Evolutionary conservation across 2,888 invertebrate species (phyloP).

Genomic region (Xanthostigma xanthostigma): DNA sequence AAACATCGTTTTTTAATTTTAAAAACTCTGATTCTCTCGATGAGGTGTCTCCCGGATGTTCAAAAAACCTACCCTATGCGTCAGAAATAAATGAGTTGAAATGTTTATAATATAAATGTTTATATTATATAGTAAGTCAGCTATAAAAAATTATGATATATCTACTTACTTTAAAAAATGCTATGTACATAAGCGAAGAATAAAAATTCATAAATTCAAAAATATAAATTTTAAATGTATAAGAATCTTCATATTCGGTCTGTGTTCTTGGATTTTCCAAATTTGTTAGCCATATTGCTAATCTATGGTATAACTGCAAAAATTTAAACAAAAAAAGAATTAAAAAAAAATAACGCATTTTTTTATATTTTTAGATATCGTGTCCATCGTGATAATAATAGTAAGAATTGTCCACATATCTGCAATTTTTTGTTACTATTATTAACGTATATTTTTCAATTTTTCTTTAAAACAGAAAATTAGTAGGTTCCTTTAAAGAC

Average conservation of each 20-base stretch:
- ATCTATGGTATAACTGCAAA: slow-evolving; percentile 61
- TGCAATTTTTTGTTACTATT: too few relatives aligned
- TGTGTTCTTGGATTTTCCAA: slow-evolving; percentile 89
- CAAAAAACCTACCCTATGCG: slow-evolving; percentile 79
- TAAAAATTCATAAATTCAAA: slow-evolving; percentile 99
- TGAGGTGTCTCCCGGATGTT: slow-evolving; percentile 70
- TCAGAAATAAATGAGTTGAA: too few relatives aligned
- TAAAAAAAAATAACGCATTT: too few relatives aligned
- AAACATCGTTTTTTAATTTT: slow-evolving; percentile 67
- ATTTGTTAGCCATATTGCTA: slow-evolving; percentile 76
- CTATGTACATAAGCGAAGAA: slow-evolving; percentile 95
- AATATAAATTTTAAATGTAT: slow-evolving; percentile 94
- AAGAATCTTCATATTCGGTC: slow-evolving; percentile 93
- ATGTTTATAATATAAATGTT: too few relatives aligned
- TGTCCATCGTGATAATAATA: too few relatives aligned
- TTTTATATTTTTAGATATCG: too few relatives aligned
- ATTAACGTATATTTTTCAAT: too few relatives aligned
- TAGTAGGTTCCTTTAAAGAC: too few relatives aligned
- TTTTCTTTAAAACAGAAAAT: too few relatives aligned
- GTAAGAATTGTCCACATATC: too few relatives aligned
- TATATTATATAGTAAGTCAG: neutral
- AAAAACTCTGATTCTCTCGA: slow-evolving; percentile 60
- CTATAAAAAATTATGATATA: neutral
- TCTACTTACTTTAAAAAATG: slow-evolving; percentile 88
- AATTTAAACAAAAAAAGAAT: slow-evolving; percentile 6